Evolutionary conservation across 1,140 invertebrate genomes (phyloP), one percentile per base, ranked within the genome.

Genomic region (Bicyclus anynana): DNA sequence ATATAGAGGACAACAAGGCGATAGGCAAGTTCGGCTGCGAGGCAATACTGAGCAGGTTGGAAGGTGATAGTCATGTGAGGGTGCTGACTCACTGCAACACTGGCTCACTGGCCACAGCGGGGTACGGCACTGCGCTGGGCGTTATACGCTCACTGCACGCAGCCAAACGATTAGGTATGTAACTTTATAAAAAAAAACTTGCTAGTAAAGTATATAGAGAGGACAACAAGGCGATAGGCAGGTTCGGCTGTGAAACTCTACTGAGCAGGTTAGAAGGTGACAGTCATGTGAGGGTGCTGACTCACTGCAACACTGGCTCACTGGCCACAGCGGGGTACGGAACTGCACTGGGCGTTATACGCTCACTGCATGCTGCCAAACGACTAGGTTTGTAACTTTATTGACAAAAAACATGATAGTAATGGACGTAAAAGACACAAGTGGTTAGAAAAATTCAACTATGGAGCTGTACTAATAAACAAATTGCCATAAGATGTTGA

Each of bases 41-140:
- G 52, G 91, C 94, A 63, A 96, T 99, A 70, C 70, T 96, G 4
- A 85, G 86, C 26, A 77, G 61, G 38, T 73, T 86, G n/a, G 69
- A 89, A 38, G 87, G 90, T 0, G 92, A 93, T 67, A 89, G 88
- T 18, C 72, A 84, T 35, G 90, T 97, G 0, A 90, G 91, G 48
- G 89, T 99, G 10, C 84, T 99, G 1, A 99, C 98, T 2, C 97
- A 99, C 80, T 99, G 98, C 79, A 99, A 99, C 84, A 99, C 98
- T 9, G 98, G 98, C 0, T 97, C 97, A 5, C 89, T 99, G 62
- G 98, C 98, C 1, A 99, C 98, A 20, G 96, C 96, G 58, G 97
- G 96, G 6, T 99, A 98, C 89, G 98, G 98, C 2, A 99, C 98
- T 21, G 98, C 98, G 20, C 90, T 99, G 47, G 98, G 98, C 59